Conservation (phyloP, 1,140 invertebrate species). For the Episyrphus balteatus region DNA sequence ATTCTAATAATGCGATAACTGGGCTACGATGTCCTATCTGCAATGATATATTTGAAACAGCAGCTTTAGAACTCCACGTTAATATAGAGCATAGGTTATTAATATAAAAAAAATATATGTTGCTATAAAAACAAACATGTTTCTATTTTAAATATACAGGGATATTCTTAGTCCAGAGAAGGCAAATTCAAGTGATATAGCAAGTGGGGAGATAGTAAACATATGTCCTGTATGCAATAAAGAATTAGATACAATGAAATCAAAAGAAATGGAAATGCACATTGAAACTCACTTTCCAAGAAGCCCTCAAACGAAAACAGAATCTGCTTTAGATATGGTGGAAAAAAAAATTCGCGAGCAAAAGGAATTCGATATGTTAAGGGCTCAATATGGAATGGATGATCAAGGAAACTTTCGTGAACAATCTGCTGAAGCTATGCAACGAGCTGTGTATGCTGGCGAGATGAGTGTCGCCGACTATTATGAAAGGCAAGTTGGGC, state of each 20-base stretch:
- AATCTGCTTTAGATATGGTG: constrained; percentile 49
- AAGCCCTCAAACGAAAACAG: constrained; percentile 9
- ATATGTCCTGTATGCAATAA: constrained; percentile 41
- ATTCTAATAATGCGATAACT: constrained; percentile 1
- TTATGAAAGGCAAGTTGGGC: constrained; percentile 66
- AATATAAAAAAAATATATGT: too few species aligned
- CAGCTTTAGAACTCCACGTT: constrained; percentile 74
- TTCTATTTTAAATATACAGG: constrained; percentile 7
- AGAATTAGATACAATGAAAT: constrained; percentile 5
- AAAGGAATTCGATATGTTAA: constrained; percentile 66
- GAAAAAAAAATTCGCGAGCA: constrained; percentile 60
- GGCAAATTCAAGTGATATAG: constrained; percentile 4
- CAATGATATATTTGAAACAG: constrained; percentile 55
- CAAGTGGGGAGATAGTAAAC: not conserved
- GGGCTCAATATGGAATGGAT: constrained; percentile 82
- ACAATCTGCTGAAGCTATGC: constrained; percentile 71
- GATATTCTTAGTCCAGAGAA: constrained; percentile 42
- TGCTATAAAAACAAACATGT: constrained; percentile 42
- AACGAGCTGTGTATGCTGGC: constrained; percentile 70
- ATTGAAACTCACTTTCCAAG: constrained; percentile 57
- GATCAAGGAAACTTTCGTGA: constrained; percentile 70
- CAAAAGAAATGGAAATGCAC: constrained; percentile 33
- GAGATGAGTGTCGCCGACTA: constrained; percentile 76
- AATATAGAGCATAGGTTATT: constrained; percentile 67
- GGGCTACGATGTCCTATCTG: constrained; percentile 57